Conservation (phyloP, 1,140 invertebrate species). For the Dreissena polymorpha region DNA sequence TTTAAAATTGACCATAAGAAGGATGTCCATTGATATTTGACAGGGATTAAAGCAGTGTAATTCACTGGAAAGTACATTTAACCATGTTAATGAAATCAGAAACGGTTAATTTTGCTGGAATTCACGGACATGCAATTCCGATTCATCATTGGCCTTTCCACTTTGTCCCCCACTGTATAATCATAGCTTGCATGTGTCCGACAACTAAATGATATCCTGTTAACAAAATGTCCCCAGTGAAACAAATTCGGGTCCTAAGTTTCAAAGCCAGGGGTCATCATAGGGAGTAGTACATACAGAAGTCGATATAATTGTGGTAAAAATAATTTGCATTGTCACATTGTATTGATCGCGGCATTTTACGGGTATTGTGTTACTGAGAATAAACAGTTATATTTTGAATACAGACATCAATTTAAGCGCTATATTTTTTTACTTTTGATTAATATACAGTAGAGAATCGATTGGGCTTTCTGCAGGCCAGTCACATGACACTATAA, state of each 20-base stretch:
- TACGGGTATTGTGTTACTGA: too few species aligned
- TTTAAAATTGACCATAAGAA: too few species aligned
- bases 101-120: constrained; percentile 48
- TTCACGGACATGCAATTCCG: constrained; percentile 21
- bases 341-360: too few species aligned
- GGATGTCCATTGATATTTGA: constrained; percentile 7
- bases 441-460: too few species aligned
- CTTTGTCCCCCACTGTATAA: constrained; percentile 28
- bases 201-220: constrained; percentile 45
- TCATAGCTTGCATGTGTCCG: constrained; percentile 26
- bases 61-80: constrained; percentile 20
- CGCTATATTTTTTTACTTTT: too few species aligned
- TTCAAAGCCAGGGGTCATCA: constrained; percentile 32
- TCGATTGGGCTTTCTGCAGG: too few species aligned
- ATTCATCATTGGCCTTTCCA: not conserved
- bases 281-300: constrained; percentile 20
- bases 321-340: too few species aligned
- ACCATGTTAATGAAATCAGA: constrained; percentile 51
- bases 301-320: constrained; percentile 27
- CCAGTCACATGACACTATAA: too few species aligned
- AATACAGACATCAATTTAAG: too few species aligned
- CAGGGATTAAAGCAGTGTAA: constrained; percentile 42
- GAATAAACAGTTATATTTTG: too few species aligned
- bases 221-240: constrained; percentile 36
- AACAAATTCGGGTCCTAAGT: constrained; percentile 16